phyloP scores from a whole-genome alignment of 2,797 vertebrate genomes.

The Tokudaia muenninki region DNA sequence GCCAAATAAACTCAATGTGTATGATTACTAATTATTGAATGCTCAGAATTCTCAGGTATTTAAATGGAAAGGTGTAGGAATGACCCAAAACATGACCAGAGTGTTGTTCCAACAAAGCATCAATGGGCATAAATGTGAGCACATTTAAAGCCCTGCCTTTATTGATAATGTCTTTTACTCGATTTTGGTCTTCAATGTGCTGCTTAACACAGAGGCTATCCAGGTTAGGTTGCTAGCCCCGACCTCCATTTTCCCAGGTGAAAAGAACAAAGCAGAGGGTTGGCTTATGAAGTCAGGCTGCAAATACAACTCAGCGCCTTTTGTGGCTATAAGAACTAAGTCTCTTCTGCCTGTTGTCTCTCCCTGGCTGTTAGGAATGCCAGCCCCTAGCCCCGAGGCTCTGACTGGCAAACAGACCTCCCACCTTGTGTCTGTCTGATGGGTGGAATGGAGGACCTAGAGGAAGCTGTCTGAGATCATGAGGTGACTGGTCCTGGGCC shows the following conservation, averaged over 20 bases:
- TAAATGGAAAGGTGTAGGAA: conserved; percentile 48
- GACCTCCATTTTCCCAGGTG: conserved; percentile 18
- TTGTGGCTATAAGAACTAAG: neutral
- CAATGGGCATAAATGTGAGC: neutral
- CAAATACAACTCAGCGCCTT: neutral
- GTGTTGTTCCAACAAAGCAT: neutral
- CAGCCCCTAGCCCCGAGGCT: neutral
- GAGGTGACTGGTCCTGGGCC: conserved; percentile 41
- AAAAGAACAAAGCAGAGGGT: neutral
- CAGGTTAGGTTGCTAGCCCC: neutral
- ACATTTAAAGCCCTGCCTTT: neutral
- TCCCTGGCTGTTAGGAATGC: neutral
- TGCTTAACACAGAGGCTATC: neutral
- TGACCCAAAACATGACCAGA: neutral
- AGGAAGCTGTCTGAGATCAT: conserved; percentile 48
- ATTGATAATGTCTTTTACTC: neutral
- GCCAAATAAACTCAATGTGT: neutral
- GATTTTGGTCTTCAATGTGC: neutral
- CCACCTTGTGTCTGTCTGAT: conserved; percentile 49
- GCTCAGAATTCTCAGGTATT: conserved; percentile 12
- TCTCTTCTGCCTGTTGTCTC: neutral
- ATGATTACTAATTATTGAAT: neutral
- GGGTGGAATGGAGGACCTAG: neutral
- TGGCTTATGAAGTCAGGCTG: conserved; percentile 45
- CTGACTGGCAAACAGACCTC: conserved; percentile 59